Base-by-base conservation (phyloP, 2,113 vertebrate genomes). In the Elephantulus edwardii region DNA sequence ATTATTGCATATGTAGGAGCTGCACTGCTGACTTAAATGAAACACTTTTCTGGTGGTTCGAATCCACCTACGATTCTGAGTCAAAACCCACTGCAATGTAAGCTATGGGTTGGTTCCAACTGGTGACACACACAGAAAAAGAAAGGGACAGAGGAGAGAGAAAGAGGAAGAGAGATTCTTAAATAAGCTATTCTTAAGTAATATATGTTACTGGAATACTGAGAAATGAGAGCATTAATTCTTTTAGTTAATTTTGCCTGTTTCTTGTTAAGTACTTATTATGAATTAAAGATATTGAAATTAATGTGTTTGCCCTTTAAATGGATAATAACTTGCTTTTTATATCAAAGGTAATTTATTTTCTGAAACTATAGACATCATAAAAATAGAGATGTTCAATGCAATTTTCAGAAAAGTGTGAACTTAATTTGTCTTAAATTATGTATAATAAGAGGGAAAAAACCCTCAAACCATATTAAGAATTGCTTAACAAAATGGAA, bases 391-490 rank as follows among this genome's bases (percentile, higher is more conserved):
- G 86, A 96, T 80, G 54, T 85, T 26, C 68, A 93, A 70, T 95
- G 35, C 96, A 97, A 97, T 97, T 97, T 96, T 83, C 84, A 95
- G 71, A 95, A 83, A 96, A 82, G 72, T 94, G 91, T 93, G 70
- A 81, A 91, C 66, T 97, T 97, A 97, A 97, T 97, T 97, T 96
- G 95, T 76, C 89, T 97, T 96, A 92, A 96, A 97, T 97, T 97
- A 96, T 95, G 13, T 12, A 3, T 85, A 92, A 96, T 71, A 93
- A 62, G 72, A 86, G n/a, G n/a, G 76, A 82, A 87, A 91, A 95
- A 94, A n/a, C 20, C 40, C 35, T 60, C 12, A 95, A 95, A 92
- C 50, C 11, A 78, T 54, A 88, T 68, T 78, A 84, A 95, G 83
- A n/a, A 85, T 94, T 92, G 81, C 62, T 94, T 95, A 91, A 91